These are phyloP conservation scores for Gallinago jamesoni DNA, from an alignment of 2,113 vertebrate genomes.

Conservation along the genomic window DNA sequence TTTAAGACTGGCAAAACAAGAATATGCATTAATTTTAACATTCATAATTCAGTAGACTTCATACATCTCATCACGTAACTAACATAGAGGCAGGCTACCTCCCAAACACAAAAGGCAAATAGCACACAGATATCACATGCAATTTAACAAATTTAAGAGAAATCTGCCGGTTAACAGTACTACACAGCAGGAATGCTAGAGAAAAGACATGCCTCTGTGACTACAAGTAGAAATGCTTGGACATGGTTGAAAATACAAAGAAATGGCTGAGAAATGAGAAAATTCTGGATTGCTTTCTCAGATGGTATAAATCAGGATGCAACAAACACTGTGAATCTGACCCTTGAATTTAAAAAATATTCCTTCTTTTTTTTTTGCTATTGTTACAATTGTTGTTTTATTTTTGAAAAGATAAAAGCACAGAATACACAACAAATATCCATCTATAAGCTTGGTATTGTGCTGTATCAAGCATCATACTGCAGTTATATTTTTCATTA, in stretches of 20 bases:
- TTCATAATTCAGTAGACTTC: not conserved
- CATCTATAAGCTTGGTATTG: not conserved
- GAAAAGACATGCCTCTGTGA: not conserved
- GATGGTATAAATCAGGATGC: not conserved
- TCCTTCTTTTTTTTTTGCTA: not conserved
- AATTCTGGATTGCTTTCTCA: not conserved
- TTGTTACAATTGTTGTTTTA: not conserved
- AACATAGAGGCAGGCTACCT: not conserved
- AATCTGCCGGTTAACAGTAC: not conserved
- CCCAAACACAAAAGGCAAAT: not conserved
- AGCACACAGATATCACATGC: not conserved
- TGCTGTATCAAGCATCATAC: not conserved
- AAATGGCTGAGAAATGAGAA: not conserved
- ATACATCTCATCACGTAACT: not conserved
- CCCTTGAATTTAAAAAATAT: not conserved
- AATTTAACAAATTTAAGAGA: not conserved
- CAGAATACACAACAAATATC: not conserved
- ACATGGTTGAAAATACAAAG: not conserved
- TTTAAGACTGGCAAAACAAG: not conserved
- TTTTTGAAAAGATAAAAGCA: not conserved
- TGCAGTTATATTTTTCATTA: not conserved
- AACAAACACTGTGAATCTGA: not conserved
- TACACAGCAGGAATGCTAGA: not conserved
- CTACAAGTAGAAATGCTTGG: not conserved
- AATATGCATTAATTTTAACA: not conserved